Evolutionary conservation across 2,113 vertebrate genomes (phyloP), one percentile per base, ranked within the genome.

Genomic region (Dicentrarchus labrax): DNA sequence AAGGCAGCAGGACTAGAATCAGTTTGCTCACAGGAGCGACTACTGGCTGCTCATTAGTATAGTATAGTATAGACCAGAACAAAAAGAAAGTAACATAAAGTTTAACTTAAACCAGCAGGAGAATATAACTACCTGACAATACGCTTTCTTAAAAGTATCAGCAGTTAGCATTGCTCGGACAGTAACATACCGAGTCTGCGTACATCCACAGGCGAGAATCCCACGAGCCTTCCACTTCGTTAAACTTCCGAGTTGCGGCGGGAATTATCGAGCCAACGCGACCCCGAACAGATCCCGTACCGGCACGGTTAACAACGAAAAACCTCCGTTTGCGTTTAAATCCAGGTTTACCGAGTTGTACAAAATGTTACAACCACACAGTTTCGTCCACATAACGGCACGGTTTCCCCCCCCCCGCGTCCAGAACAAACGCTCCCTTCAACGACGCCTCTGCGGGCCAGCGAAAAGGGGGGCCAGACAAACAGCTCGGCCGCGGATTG

Each of bases 341-440:
- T 88, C 84, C 84, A 30, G 68, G 62, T 89, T 85, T 78, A 73
- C 80, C 22, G 61, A 65, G 4, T 21, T 73, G 82, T 47, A 91
- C 83, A 76, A 66, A 80, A 61, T 75, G 73, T 89, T 76, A 83
- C 47, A 56, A 48, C 38, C 75, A 30, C 19, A 30, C 30, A 48
- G 60, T 21, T 51, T 43, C 30, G 47, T 66, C 76, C 65, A 86
- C 78, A 86, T 88, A 88, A 87, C 91, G 64, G 85, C 65, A 77
- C 89, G 54, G 76, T 39, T 86, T 81, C 86, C 38, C 69, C 30
- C 30, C 30, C 30, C 30, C 30, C 30, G 30, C 2, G 78, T 89
- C 89, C 91, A 80, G 90, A 92, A 87, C 80, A 90, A 93, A 36
- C 56, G 76, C 73, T 90, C 86, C 30, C 76, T 61, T 71, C 43